These are phyloP conservation scores for Aramus guarauna DNA, from an alignment of 2,113 vertebrate genomes.

Conservation along the genomic window DNA sequence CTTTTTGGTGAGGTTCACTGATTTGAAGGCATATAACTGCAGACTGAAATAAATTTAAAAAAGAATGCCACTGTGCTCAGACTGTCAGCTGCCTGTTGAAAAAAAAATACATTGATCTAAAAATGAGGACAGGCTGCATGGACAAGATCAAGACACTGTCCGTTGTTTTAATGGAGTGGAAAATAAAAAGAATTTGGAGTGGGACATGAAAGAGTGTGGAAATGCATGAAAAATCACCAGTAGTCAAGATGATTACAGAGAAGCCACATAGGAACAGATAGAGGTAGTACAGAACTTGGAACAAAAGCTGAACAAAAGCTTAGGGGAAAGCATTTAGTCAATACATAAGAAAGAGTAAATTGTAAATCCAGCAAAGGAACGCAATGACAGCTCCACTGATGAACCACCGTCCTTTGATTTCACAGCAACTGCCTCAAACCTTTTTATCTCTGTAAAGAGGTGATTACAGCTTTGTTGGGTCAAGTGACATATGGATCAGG, in stretches of 20 bases:
- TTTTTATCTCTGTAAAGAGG: neutral
- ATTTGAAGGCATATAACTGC: neutral
- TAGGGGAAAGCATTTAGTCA: neutral
- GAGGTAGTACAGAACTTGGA: neutral
- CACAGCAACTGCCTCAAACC: neutral
- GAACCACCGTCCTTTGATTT: neutral
- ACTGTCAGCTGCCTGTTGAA: neutral
- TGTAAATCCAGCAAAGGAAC: neutral
- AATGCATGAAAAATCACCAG: neutral
- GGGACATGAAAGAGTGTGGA: neutral
- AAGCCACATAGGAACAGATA: neutral
- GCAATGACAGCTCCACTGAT: neutral
- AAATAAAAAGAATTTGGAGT: neutral
- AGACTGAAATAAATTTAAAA: neutral
- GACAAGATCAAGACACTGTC: neutral
- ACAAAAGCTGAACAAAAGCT: neutral
- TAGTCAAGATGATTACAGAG: neutral
- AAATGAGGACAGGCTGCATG: neutral
- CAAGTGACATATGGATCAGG: neutral
- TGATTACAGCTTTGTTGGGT: neutral
- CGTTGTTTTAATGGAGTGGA: neutral
- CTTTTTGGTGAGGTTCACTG: neutral
- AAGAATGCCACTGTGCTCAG: neutral
- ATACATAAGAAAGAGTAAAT: neutral
- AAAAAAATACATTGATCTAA: neutral